These are phyloP conservation scores for Ciconia maguari DNA, from an alignment of 2,113 vertebrate species.

Conservation along the genomic window DNA sequence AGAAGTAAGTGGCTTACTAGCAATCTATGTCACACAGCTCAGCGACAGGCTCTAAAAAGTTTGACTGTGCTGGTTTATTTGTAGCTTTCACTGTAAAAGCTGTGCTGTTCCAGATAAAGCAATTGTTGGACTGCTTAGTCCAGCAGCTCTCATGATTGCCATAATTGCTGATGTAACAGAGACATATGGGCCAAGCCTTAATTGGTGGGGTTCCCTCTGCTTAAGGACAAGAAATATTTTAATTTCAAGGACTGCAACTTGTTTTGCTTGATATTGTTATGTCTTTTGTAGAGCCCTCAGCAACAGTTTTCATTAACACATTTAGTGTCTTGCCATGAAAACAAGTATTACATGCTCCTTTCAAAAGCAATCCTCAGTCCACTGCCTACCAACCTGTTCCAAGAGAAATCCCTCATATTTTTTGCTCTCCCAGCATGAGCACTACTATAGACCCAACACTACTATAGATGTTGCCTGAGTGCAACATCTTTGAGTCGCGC, in stretches of 20 bases:
- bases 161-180: background rate
- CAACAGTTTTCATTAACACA: background rate
- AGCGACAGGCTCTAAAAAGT: background rate
- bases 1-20: background rate
- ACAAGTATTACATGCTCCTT: background rate
- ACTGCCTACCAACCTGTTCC: background rate
- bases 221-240: background rate
- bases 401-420: background rate
- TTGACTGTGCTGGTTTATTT: background rate
- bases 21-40: background rate
- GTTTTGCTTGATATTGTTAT: background rate
- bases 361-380: background rate
- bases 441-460: background rate
- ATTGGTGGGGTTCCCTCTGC: background rate
- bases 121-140: background rate
- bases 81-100: background rate
- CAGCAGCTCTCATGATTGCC: background rate
- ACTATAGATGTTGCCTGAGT: no score
- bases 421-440: background rate
- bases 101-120: background rate
- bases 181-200: background rate
- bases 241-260: background rate
- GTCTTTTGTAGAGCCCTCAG: background rate
- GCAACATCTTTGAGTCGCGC: fast-evolving
- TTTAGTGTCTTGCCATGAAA: background rate